phyloP scores from a whole-genome alignment of 2,797 vertebrate species.

The Hafferia zeledoni region DNA sequence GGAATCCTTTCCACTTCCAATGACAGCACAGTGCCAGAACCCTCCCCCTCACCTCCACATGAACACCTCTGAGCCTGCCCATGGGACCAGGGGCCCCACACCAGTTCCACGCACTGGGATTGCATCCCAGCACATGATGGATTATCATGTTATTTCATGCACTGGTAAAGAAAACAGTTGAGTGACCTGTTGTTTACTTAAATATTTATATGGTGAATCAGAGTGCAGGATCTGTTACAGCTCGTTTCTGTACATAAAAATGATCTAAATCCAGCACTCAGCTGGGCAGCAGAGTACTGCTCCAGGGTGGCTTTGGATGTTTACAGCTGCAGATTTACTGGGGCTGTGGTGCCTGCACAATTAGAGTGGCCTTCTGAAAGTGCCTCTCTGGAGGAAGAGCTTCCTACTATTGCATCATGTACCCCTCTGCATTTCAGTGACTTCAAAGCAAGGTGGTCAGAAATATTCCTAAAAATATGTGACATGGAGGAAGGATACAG shows the following conservation, averaged over 20 bases:
- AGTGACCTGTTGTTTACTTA: constrained; percentile 33
- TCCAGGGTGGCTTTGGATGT: background rate
- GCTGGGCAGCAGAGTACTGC: background rate
- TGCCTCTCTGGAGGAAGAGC: constrained; percentile 8
- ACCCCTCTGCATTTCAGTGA: background rate
- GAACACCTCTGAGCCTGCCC: background rate
- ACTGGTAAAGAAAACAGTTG: background rate
- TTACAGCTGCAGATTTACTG: background rate
- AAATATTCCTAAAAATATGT: constrained; percentile 10
- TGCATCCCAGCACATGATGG: background rate
- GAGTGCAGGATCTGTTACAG: background rate
- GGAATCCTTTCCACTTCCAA: background rate
- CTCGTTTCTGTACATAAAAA: background rate
- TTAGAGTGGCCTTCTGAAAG: constrained; percentile 26
- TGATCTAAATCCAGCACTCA: background rate
- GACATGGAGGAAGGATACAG: background rate
- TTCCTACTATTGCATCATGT: background rate
- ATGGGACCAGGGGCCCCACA: background rate
- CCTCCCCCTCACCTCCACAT: background rate
- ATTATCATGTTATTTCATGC: background rate
- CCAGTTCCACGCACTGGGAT: background rate
- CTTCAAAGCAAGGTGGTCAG: constrained; percentile 34
- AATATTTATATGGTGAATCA: background rate
- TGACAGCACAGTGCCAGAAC: background rate
- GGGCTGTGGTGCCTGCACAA: background rate